phyloP scores from a whole-genome alignment of 2,888 invertebrate species.

The Cordylochernes scorpioides region DNA sequence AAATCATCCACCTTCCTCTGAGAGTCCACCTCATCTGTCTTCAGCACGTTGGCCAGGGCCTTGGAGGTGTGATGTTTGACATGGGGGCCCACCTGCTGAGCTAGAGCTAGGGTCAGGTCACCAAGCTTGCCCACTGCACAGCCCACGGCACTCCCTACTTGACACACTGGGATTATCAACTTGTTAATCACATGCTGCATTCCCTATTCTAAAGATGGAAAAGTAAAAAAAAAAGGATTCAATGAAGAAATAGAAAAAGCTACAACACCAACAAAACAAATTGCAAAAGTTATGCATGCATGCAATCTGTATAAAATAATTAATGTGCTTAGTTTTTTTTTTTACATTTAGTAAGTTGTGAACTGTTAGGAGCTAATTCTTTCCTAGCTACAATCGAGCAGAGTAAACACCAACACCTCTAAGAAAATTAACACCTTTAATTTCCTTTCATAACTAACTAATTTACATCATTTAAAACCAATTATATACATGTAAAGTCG shows the following conservation, averaged over 20 bases:
- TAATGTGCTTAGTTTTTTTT: too few species aligned
- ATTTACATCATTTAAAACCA: too few species aligned
- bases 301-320: too few species aligned
- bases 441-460: too few species aligned
- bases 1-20: slow-evolving; percentile 30
- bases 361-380: too few species aligned
- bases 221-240: neutral
- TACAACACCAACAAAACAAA: neutral
- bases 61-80: slow-evolving; percentile 35
- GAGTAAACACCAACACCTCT: too few species aligned
- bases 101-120: slow-evolving; percentile 36
- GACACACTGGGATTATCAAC: slow-evolving; percentile 1
- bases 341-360: too few species aligned
- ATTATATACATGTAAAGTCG: too few species aligned
- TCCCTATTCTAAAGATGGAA: neutral
- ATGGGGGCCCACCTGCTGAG: slow-evolving; percentile 38
- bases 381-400: too few species aligned
- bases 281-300: too few species aligned
- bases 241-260: neutral
- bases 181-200: neutral
- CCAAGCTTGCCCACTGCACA: slow-evolving; percentile 31
- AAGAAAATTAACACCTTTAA: too few species aligned
- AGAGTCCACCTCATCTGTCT: slow-evolving; percentile 25
- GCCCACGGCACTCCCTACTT: too few species aligned
- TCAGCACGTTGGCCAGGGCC: slow-evolving; percentile 30